Percentiles rank a stretch among this genome's conserved stretches.
phyloP scores from a whole-genome alignment of 2,888 invertebrate genomes.

The Gibbula magus region DNA sequence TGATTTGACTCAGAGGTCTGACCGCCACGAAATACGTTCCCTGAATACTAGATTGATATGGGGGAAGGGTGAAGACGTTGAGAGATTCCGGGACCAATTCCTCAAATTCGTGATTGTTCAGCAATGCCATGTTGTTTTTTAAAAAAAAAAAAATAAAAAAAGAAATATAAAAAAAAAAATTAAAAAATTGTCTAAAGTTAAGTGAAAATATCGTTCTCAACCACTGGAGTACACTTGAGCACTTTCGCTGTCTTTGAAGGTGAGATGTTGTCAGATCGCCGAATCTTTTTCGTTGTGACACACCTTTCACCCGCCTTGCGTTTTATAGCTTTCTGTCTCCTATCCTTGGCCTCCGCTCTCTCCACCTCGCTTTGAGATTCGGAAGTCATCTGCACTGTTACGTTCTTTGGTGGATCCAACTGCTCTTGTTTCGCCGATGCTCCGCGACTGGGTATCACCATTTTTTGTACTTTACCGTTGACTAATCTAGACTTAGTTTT shows the following conservation, averaged over 20 bases:
- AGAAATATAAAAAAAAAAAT: too few relatives aligned
- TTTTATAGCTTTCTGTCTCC: background rate
- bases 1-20: background rate
- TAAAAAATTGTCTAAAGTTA: too few relatives aligned
- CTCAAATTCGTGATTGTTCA: background rate
- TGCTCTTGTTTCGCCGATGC: background rate
- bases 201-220: background rate
- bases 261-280: background rate
- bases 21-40: background rate
- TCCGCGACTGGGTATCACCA: background rate
- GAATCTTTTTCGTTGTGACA: background rate
- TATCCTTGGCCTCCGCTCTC: background rate
- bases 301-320: background rate
- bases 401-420: background rate
- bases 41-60: background rate
- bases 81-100: background rate
- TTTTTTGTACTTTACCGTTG: background rate
- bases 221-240: background rate
- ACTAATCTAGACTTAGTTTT: background rate
- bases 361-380: constrained; percentile 2
- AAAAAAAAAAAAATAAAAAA: too few relatives aligned
- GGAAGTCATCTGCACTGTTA: background rate
- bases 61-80: background rate
- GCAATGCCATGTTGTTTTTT: background rate
- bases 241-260: background rate